Base-by-base conservation (phyloP, 2,797 vertebrate genomes). In the Pachyuromys duprasi region DNA sequence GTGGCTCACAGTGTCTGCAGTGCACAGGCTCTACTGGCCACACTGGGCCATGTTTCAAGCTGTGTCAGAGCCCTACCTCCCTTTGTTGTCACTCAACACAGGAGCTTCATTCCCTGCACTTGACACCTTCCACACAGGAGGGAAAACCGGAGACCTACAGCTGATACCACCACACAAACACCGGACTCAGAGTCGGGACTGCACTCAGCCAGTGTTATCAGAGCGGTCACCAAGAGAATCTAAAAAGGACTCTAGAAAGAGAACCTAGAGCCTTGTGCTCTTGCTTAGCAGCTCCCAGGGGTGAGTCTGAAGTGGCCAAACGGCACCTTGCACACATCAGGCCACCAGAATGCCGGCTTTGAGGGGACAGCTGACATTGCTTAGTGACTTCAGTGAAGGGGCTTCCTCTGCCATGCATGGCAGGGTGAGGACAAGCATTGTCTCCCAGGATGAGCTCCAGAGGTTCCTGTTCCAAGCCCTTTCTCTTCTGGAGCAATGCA, bases 21-120 rank as follows among this genome's bases (percentile, higher is more conserved):
- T 98, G 88, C 99, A 99, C 97, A 99, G 98, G 92, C 97, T 99
- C 84, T 98, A 98, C 93, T 99, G 98, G 95, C 98, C 98, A 65
- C 99, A 98, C 69, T 97, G 53, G 45, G 98, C 98, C 94, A 96
- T 96, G 3, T 97, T 99, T 63, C 98, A 98, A 84, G 97, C 99
- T 81, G 98, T 97, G 20, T 94, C 97, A 0, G 98, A 99, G 95
- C 97, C n/a, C 57, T 82, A 22, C 26, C 36, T 63, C 26, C 36
- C 14, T 36, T 24, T 42, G 24, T 63, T 42, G 36, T 63, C 26
- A 82, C 36, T 82, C n/a, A 80, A 26, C 62, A 26, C 39, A 22
- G 39, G 14, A 65, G 62, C 60, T 45, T 8, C 2, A 4, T 42
- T 45, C 60, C 39, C 81, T 33, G 36, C 39, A 15, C 17, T 18